phyloP scores from a whole-genome alignment of 2,797 vertebrate genomes.

The Bufotes viridis region DNA sequence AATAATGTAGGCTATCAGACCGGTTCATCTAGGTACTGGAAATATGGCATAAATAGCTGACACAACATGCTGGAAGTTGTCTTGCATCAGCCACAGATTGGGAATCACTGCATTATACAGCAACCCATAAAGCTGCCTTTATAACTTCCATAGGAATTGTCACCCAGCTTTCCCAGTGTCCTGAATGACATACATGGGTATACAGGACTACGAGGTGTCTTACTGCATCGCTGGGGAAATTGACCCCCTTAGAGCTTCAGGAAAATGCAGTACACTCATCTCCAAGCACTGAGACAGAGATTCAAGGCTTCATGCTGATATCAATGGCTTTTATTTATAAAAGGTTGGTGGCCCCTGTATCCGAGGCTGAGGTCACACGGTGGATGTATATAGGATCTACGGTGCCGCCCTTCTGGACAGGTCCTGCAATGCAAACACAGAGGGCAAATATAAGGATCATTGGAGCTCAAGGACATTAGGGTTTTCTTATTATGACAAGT shows the following conservation, averaged over 20 bases:
- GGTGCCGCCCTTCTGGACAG: not conserved
- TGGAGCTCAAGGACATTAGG: no score
- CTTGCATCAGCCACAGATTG: no score
- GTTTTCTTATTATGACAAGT: no score
- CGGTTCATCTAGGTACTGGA: not conserved
- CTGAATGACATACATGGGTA: not conserved
- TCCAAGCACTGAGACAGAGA: not conserved
- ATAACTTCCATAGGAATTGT: no score
- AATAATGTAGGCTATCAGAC: not conserved
- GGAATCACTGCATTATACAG: no score
- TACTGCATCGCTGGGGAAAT: no score
- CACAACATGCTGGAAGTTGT: no score
- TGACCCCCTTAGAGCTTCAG: not conserved
- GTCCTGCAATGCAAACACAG: constrained; percentile 17
- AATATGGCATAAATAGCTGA: not conserved
- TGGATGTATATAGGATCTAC: not conserved
- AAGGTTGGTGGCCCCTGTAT: not conserved
- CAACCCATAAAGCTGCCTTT: no score
- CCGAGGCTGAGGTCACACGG: not conserved
- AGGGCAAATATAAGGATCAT: not conserved
- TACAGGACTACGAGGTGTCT: not conserved
- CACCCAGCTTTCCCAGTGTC: no score
- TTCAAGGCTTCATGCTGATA: not conserved
- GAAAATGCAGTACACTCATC: not conserved
- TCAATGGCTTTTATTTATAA: constrained; percentile 14